phyloP scores from a whole-genome alignment of 2,113 vertebrate genomes.

The Shinisaurus crocodilurus region DNA sequence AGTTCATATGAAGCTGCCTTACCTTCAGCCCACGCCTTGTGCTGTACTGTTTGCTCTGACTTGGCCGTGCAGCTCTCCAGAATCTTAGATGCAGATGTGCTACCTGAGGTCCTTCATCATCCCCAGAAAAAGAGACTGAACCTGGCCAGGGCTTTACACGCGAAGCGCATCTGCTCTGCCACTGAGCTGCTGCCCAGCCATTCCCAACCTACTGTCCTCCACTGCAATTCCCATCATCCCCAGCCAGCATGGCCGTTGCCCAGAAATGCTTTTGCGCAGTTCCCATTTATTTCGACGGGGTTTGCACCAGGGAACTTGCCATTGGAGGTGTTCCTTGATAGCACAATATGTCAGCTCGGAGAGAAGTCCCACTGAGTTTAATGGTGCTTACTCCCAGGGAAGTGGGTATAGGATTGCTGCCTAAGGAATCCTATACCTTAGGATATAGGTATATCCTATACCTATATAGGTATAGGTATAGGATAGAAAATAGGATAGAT shows the following conservation, averaged over 20 bases:
- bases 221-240: too few species aligned
- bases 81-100: not conserved
- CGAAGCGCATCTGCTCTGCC: not conserved
- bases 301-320: not conserved
- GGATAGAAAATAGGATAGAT: too few species aligned
- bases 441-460: too few species aligned
- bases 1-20: not conserved
- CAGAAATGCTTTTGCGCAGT: not conserved
- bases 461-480: too few species aligned
- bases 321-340: too few species aligned
- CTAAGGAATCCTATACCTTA: not conserved
- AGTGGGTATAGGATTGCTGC: too few species aligned
- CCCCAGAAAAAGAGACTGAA: too few species aligned
- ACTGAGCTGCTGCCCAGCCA: not conserved
- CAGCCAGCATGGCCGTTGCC: not conserved
- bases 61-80: not conserved
- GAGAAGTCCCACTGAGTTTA: too few species aligned
- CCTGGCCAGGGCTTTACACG: not conserved
- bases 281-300: not conserved
- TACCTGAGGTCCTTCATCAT: not conserved
- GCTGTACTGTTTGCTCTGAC: not conserved
- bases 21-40: not conserved
- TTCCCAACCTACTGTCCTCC: not conserved
- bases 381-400: too few species aligned
- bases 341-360: too few species aligned